Conservation (phyloP, 1,140 invertebrate genomes). For the Magallana gigas region DNA sequence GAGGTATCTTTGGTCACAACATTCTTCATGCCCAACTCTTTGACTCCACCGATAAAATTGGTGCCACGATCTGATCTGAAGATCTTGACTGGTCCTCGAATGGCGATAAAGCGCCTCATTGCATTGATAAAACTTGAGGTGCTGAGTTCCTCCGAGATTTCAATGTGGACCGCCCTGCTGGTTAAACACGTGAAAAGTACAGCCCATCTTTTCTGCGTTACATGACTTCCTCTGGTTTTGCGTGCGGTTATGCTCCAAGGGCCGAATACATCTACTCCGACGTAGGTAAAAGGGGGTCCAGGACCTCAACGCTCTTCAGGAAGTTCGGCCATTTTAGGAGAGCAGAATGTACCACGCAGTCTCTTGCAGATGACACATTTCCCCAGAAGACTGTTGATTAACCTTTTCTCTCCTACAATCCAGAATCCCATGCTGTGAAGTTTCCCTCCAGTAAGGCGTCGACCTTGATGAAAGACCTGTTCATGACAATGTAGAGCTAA, state of each 20-base stretch:
- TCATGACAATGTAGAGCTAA: constrained; percentile 58
- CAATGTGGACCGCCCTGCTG: constrained; percentile 59
- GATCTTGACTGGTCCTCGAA: constrained; percentile 56
- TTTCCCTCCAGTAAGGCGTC: constrained; percentile 37
- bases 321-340: constrained; percentile 59
- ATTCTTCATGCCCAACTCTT: constrained; percentile 21
- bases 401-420: constrained; percentile 53
- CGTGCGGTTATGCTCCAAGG: constrained; percentile 49
- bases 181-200: constrained; percentile 63
- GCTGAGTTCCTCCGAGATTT: constrained; percentile 62
- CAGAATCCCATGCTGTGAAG: constrained; percentile 58
- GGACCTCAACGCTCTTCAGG: constrained; percentile 50
- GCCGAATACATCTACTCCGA: constrained; percentile 59
- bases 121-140: constrained; percentile 65
- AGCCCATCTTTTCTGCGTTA: constrained; percentile 60
- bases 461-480: constrained; percentile 58
- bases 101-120: constrained; percentile 56
- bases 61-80: constrained; percentile 63
- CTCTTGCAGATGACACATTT: constrained; percentile 42
- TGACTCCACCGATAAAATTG: constrained; percentile 61
- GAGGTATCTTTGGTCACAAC: constrained; percentile 46
- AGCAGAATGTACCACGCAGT: neutral
- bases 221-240: constrained; percentile 49
- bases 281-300: constrained; percentile 54
- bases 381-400: constrained; percentile 46